phyloP scores from a whole-genome alignment of 2,888 invertebrate species.

The Rhogogaster chlorosoma region DNA sequence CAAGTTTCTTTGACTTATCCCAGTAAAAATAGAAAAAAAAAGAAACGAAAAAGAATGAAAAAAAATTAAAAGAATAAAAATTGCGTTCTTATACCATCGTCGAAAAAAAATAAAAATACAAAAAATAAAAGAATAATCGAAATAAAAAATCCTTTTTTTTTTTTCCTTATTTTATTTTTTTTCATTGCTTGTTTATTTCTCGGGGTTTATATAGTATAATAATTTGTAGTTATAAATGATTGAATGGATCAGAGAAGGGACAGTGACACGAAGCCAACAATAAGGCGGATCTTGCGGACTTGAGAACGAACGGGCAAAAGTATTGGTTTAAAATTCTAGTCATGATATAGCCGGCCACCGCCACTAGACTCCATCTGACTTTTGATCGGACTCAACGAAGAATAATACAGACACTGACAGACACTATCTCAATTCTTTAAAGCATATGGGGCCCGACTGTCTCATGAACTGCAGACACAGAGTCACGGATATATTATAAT shows the following conservation, averaged over 20 bases:
- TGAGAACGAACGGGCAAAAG: conserved; percentile 35
- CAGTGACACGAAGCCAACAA: conserved; percentile 59
- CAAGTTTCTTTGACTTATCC: background rate
- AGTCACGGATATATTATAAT: conserved; percentile 2
- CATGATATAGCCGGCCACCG: conserved; percentile 67
- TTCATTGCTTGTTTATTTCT: background rate
- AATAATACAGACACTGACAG: background rate
- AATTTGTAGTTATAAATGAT: background rate
- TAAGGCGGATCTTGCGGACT: conserved; percentile 65
- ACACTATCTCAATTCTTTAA: background rate
- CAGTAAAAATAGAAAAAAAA: background rate
- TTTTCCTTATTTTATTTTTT: background rate
- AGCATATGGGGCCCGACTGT: background rate
- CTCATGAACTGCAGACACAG: background rate
- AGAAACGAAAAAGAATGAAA: background rate
- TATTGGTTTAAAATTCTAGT: conserved; percentile 65
- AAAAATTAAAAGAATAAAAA: background rate
- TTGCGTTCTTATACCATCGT: background rate
- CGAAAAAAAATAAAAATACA: background rate
- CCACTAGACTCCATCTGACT: conserved; percentile 72
- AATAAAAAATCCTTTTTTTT: background rate
- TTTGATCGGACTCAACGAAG: conserved; percentile 69
- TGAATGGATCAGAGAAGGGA: conserved; percentile 55
- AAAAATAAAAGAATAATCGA: no score
- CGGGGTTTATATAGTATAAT: background rate